phyloP scores from a whole-genome alignment of 2,888 invertebrate species.

The Aricia artaxerxes region DNA sequence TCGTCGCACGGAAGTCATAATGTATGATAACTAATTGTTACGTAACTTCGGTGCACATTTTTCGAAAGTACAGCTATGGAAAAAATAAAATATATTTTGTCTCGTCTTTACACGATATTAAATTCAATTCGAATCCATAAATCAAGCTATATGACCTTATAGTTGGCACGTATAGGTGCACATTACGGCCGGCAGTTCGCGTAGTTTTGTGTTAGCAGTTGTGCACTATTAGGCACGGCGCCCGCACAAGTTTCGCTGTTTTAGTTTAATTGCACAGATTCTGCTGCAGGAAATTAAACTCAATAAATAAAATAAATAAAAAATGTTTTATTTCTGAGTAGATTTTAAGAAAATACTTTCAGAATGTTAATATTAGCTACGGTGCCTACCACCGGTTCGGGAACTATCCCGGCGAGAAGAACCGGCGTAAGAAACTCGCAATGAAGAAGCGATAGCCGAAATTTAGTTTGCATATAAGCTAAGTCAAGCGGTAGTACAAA shows the following conservation, averaged over 20 bases:
- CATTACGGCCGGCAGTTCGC: background rate
- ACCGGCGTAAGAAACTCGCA: too few species aligned
- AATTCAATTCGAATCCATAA: background rate
- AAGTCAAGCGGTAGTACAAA: background rate
- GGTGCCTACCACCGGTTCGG: too few species aligned
- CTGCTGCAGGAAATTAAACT: background rate
- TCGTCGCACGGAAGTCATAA: too few species aligned
- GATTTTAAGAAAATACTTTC: too few species aligned
- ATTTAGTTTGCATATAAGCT: background rate
- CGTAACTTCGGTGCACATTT: too few species aligned
- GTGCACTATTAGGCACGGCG: background rate
- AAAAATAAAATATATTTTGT: too few species aligned
- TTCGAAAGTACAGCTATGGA: too few species aligned
- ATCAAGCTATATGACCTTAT: background rate
- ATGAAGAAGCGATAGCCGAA: background rate
- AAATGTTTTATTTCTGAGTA: too few species aligned
- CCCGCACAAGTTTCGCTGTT: background rate
- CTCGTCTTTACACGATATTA: background rate
- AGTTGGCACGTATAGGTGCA: background rate
- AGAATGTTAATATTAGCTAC: too few species aligned
- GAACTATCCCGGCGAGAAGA: too few species aligned
- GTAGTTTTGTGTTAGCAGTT: constrained; percentile 4
- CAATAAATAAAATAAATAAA: too few species aligned
- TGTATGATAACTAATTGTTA: too few species aligned
- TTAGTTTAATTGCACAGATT: constrained; percentile 16